phyloP scores from a whole-genome alignment of 2,888 invertebrate genomes.

The Chrysopilus asiliformis region DNA sequence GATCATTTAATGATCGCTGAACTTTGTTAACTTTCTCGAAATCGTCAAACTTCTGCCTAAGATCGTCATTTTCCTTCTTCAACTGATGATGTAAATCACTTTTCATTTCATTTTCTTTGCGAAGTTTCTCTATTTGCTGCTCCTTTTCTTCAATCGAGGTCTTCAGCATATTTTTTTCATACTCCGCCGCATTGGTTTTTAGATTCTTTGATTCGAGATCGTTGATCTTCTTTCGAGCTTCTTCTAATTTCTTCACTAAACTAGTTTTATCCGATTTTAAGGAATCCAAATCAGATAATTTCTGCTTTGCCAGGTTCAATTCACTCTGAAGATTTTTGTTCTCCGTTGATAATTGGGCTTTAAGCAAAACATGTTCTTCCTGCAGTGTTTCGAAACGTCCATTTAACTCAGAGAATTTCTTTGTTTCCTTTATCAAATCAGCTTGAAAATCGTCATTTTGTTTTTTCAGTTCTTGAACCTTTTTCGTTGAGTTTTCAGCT shows the following conservation, averaged over 20 bases:
- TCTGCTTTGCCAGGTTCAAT: conserved; percentile 23
- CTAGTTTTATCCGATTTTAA: conserved; percentile 29
- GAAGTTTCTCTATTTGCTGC: conserved; percentile 54
- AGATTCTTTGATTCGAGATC: conserved; percentile 28
- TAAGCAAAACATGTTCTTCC: conserved; percentile 72
- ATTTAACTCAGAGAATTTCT: conserved; percentile 66
- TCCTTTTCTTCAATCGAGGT: conserved; percentile 60
- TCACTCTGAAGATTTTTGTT: conserved; percentile 59
- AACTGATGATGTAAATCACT: conserved; percentile 60
- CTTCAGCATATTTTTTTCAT: conserved; percentile 55
- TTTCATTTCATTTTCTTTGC: conserved; percentile 51
- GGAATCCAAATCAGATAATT: conserved; percentile 26
- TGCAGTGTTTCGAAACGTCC: conserved; percentile 70
- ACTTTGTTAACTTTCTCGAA: conserved; percentile 73
- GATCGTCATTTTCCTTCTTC: conserved; percentile 64
- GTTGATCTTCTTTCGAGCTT: conserved; percentile 26
- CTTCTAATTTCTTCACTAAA: conserved; percentile 24
- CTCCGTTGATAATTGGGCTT: conserved; percentile 67
- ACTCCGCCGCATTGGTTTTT: conserved; percentile 33
- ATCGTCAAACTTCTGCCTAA: conserved; percentile 67
- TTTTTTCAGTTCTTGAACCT: conserved; percentile 45
- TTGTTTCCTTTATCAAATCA: conserved; percentile 50
- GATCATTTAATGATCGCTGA: conserved; percentile 62
- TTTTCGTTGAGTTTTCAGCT: conserved; percentile 46
- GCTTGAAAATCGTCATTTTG: conserved; percentile 49